These are phyloP conservation scores for Echinops telfairi DNA, from an alignment of 2,113 vertebrate genomes.

Conservation along the genomic window DNA sequence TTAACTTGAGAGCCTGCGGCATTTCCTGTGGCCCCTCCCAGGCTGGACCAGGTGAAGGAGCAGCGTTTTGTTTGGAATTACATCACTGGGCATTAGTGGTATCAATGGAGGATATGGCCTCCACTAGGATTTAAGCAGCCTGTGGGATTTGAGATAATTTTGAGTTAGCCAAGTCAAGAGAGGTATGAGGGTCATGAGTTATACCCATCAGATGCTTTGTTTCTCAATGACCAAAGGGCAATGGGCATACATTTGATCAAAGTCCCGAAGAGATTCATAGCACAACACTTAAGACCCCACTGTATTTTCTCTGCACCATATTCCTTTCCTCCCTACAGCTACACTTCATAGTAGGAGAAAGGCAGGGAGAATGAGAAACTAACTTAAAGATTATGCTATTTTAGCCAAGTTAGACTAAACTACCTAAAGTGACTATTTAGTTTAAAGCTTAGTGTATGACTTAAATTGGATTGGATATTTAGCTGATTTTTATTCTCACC, in stretches of 20 bases:
- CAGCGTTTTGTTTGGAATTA: no score
- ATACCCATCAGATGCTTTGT: background rate
- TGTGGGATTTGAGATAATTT: background rate
- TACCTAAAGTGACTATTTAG: background rate
- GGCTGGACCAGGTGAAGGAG: no score
- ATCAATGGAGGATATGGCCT: background rate
- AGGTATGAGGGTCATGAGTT: background rate
- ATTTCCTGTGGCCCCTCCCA: background rate
- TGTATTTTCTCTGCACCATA: background rate
- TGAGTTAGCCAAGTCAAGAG: background rate
- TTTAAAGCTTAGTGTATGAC: background rate
- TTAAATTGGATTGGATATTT: constrained; percentile 17
- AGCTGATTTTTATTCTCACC: background rate
- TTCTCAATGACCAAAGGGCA: constrained; percentile 2
- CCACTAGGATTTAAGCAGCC: background rate
- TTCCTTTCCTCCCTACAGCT: background rate
- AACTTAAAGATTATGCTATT: background rate
- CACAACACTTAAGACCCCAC: background rate
- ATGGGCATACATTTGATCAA: background rate
- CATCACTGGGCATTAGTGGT: no score
- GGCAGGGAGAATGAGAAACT: background rate
- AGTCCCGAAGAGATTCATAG: background rate
- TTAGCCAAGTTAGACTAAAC: background rate
- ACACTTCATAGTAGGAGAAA: background rate
- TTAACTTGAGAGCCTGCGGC: background rate